These are phyloP conservation scores for Toxonevra muliebris DNA, from an alignment of 2,888 invertebrate genomes.

Conservation along the genomic window DNA sequence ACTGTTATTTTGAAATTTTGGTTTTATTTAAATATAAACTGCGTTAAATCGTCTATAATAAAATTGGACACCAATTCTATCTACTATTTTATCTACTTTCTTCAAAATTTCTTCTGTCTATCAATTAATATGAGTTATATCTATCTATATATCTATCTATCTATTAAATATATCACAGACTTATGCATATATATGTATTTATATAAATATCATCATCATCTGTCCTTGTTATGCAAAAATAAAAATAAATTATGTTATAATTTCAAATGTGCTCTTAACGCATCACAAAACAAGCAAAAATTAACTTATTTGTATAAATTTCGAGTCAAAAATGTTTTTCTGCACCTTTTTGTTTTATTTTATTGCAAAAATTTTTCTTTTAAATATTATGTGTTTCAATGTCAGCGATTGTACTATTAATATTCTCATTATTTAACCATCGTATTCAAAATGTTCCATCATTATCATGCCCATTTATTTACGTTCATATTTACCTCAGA, in stretches of 20 bases:
- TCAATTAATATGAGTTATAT: slow-evolving; percentile 1
- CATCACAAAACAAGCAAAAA: slow-evolving; percentile 8
- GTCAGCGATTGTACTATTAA: slow-evolving; percentile 8
- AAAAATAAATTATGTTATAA: neutral
- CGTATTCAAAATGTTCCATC: slow-evolving; percentile 38
- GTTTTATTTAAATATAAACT: too few species aligned
- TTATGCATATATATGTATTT: slow-evolving; percentile 32
- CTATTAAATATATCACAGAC: neutral
- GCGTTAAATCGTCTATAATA: too few species aligned
- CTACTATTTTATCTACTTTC: neutral
- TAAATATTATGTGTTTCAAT: neutral
- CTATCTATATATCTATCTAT: neutral
- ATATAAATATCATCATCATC: slow-evolving; percentile 21
- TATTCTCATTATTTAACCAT: slow-evolving; percentile 6
- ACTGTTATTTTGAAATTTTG: neutral
- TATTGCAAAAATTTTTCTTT: slow-evolving; percentile 6
- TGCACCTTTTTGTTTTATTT: neutral
- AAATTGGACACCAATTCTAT: neutral
- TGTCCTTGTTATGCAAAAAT: neutral
- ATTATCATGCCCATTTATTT: slow-evolving; percentile 58
- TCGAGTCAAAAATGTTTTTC: neutral
- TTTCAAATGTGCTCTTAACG: neutral
- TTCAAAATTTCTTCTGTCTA: neutral
- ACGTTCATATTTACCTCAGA: slow-evolving; percentile 53
- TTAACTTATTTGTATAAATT: neutral